Evolutionary conservation across 2,888 invertebrate species (phyloP).

Genomic region (Deilephila porcellus): DNA sequence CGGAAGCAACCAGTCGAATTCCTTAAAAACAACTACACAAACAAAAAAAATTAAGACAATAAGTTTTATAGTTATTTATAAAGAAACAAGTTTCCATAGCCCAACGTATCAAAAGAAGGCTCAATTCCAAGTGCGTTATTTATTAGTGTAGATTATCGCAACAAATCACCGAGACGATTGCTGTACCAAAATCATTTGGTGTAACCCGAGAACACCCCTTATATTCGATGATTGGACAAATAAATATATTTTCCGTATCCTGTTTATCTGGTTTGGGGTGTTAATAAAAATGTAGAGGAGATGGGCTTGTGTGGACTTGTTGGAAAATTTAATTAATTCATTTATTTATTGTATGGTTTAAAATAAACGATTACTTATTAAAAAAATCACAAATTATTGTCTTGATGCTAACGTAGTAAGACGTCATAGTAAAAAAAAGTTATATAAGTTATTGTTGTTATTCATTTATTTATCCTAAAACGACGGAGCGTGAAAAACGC

Average conservation of each 20-base stretch:
- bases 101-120: conserved; percentile 62
- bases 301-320: conserved; percentile 40
- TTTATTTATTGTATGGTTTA: background rate
- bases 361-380: background rate
- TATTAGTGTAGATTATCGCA: conserved; percentile 81
- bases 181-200: conserved; percentile 76
- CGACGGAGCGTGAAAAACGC: too few relatives aligned
- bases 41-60: background rate
- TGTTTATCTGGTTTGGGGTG: conserved; percentile 82
- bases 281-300: conserved; percentile 84
- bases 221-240: conserved; percentile 84
- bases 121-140: conserved; percentile 82
- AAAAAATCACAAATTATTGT: background rate
- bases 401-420: background rate
- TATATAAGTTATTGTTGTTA: too few relatives aligned
- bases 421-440: too few relatives aligned
- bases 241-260: conserved; percentile 84
- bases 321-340: background rate
- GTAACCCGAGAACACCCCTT: conserved; percentile 83
- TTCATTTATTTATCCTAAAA: too few relatives aligned
- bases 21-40: background rate
- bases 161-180: conserved; percentile 80
- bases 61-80: conserved; percentile 27
- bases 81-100: conserved; percentile 23
- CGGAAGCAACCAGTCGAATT: conserved; percentile 1